Percentiles rank a stretch among this genome's conserved stretches.
Evolutionary conservation across 1,140 invertebrate genomes (phyloP).

Genomic region (Drosophila subpulchrella): DNA sequence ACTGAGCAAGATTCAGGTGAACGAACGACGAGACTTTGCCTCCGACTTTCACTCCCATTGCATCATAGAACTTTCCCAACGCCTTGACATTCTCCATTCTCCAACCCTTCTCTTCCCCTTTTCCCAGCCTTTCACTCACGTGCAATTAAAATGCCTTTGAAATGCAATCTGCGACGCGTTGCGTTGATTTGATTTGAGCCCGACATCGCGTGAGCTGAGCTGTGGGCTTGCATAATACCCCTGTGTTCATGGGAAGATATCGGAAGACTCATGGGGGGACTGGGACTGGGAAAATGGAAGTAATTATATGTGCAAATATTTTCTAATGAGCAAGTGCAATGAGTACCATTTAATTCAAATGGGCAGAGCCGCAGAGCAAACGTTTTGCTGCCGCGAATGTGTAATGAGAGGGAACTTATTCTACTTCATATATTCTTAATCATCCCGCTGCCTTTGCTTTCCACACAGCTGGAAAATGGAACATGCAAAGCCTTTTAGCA

Average conservation of each 20-base stretch:
- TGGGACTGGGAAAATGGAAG: slow-evolving; percentile 33
- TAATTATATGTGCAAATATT: slow-evolving; percentile 79
- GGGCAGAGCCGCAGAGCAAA: slow-evolving; percentile 29
- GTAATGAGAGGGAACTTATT: slow-evolving; percentile 51
- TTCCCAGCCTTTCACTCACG: slow-evolving; percentile 31
- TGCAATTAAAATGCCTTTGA: slow-evolving; percentile 77
- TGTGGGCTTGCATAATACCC: slow-evolving; percentile 45
- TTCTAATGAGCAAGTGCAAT: slow-evolving; percentile 75
- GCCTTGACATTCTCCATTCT: slow-evolving; percentile 53
- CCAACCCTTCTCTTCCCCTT: not conserved
- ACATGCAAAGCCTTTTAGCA: slow-evolving; percentile 36
- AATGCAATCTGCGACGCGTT: slow-evolving; percentile 56
- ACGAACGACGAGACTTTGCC: slow-evolving; percentile 27
- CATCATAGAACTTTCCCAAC: slow-evolving; percentile 56
- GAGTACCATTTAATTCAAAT: slow-evolving; percentile 72
- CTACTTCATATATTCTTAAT: slow-evolving; percentile 11
- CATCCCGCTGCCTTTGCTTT: not conserved
- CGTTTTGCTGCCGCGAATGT: slow-evolving; percentile 43
- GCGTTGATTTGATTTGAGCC: slow-evolving; percentile 25
- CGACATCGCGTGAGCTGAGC: slow-evolving; percentile 48
- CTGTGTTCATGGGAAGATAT: slow-evolving; percentile 20
- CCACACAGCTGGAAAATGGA: slow-evolving; percentile 4
- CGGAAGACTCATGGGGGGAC: not conserved
- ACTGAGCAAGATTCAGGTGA: slow-evolving; percentile 32
- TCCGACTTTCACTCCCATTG: slow-evolving; percentile 50